Conservation (phyloP, 1,140 invertebrate genomes). For the Oedothorax gibbosus region DNA sequence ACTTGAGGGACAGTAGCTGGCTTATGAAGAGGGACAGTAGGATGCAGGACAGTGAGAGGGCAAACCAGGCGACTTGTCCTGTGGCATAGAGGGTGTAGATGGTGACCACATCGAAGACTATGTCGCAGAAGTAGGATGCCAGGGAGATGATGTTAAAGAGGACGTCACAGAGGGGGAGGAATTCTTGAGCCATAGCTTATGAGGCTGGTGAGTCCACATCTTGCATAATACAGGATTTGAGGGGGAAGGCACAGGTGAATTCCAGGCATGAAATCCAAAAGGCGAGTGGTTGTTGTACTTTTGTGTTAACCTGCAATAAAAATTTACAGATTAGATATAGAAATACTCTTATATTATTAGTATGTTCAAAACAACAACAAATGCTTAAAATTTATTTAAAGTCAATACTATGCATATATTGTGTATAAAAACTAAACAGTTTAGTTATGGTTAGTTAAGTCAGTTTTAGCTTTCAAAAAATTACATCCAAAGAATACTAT, state of each 20-base stretch:
- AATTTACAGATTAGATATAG: too few species aligned
- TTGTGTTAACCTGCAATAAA: too few species aligned
- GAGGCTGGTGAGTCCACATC: constrained; percentile 57
- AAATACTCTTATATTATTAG: too few species aligned
- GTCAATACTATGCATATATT: too few species aligned
- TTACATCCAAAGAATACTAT: too few species aligned
- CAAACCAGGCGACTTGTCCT: constrained; percentile 74
- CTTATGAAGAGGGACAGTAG: constrained; percentile 79
- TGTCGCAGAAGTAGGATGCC: constrained; percentile 91
- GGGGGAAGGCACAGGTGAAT: constrained; percentile 8
- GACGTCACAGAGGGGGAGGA: constrained; percentile 87
- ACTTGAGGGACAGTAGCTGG: constrained; percentile 74
- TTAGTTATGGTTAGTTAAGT: too few species aligned
- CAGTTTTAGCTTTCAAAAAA: too few species aligned
- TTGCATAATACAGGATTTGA: constrained; percentile 57
- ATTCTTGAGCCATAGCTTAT: constrained; percentile 72
- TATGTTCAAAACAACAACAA: too few species aligned
- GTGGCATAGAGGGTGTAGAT: constrained; percentile 81
- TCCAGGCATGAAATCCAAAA: constrained; percentile 33
- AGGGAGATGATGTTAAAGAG: constrained; percentile 91
- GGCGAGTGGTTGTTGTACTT: too few species aligned
- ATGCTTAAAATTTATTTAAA: too few species aligned
- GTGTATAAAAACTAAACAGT: too few species aligned
- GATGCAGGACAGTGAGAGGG: constrained; percentile 77
- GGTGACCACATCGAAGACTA: constrained; percentile 88